Evolutionary conservation across 2,797 vertebrate genomes (phyloP).

Genomic region (Thalassophryne amazonica): DNA sequence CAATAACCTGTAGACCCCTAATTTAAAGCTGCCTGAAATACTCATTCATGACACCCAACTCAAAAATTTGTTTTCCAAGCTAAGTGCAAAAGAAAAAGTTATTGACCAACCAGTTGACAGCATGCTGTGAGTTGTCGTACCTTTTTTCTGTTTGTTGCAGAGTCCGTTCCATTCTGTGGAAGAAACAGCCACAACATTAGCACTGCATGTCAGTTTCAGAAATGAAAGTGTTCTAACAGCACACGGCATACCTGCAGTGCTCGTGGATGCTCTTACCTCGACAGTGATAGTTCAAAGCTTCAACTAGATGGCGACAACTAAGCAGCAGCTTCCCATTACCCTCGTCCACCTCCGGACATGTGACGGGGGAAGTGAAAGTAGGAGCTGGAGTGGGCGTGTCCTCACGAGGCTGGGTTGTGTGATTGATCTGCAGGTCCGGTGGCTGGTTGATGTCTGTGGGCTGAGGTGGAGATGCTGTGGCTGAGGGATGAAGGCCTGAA

Average conservation of each 20-base stretch:
- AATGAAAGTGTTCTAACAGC: rapidly evolving
- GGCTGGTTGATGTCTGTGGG: conserved; percentile 31
- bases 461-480: conserved; percentile 15
- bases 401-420: conserved; percentile 22
- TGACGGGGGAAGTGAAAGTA: conserved; percentile 20
- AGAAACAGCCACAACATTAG: background rate
- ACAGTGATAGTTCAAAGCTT: conserved; percentile 78
- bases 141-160: conserved; percentile 77
- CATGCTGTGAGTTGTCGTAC: conserved; percentile 48
- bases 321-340: conserved; percentile 76
- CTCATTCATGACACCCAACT: too few relatives aligned
- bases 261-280: conserved; percentile 56
- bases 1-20: too few relatives aligned
- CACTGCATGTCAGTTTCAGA: background rate
- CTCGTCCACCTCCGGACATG: conserved; percentile 46
- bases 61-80: too few relatives aligned
- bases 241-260: rapidly evolving
- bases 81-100: too few relatives aligned
- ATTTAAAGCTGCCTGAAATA: too few relatives aligned
- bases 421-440: conserved; percentile 21
- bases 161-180: conserved; percentile 78
- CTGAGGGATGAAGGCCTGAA: conserved; percentile 4
- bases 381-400: conserved; percentile 28
- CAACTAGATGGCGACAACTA: conserved; percentile 79
- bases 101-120: background rate